A percentile compares a stretch with the other conserved stretches of the same genome.
Conservation (phyloP, 1,140 invertebrate genomes). For the Batillaria attramentaria region DNA sequence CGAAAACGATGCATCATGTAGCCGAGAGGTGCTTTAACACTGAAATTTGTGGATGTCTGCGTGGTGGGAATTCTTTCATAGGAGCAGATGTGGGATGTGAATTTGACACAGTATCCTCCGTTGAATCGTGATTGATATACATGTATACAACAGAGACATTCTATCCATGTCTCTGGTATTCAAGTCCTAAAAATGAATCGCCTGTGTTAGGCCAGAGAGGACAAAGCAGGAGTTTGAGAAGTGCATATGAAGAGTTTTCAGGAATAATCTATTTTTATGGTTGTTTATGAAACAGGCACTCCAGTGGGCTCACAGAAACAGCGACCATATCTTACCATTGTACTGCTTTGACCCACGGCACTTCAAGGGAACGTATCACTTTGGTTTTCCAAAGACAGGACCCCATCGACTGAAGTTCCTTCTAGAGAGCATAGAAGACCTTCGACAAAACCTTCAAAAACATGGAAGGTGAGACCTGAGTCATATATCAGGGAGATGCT, state of each 20-base stretch:
- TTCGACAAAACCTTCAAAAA: slow-evolving; percentile 53
- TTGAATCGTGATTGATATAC: no score
- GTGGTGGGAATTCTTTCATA: no score
- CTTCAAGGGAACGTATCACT: slow-evolving; percentile 64
- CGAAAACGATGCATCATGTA: no score
- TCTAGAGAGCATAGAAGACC: slow-evolving; percentile 61
- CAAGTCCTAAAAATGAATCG: no score
- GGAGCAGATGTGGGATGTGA: no score
- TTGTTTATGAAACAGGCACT: slow-evolving; percentile 54
- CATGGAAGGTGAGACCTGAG: slow-evolving; percentile 64
- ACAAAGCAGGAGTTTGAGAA: neutral
- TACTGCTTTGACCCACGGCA: slow-evolving; percentile 71
- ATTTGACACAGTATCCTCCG: no score
- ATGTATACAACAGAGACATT: no score
- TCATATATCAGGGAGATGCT: neutral
- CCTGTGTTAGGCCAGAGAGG: no score
- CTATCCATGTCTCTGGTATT: no score
- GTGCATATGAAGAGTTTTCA: neutral
- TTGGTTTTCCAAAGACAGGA: slow-evolving; percentile 68
- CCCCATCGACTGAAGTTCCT: slow-evolving; percentile 65
- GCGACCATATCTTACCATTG: slow-evolving; percentile 63
- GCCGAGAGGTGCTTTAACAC: no score
- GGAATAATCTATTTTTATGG: no score
- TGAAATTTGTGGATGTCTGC: no score
- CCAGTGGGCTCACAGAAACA: slow-evolving; percentile 45